Evolutionary conservation across 2,113 vertebrate genomes (phyloP).

Genomic region (Lynx canadensis): DNA sequence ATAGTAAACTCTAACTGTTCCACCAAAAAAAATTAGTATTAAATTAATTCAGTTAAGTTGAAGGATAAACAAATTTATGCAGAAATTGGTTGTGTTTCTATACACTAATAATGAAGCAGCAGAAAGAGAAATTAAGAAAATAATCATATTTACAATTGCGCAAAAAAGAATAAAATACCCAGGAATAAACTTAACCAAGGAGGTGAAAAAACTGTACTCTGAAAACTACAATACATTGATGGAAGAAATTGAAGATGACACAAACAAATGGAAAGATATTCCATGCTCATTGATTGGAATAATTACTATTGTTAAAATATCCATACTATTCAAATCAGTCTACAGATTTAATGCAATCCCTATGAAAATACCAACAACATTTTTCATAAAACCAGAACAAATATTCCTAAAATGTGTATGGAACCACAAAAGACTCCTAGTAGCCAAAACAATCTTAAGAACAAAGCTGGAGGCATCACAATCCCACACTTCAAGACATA

Average conservation of each 20-base stretch:
- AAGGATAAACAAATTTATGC: neutral
- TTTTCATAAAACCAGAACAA: neutral
- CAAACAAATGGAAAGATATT: neutral
- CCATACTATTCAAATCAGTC: neutral
- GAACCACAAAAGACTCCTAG: neutral
- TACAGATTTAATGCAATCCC: neutral
- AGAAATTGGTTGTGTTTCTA: neutral
- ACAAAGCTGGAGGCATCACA: neutral
- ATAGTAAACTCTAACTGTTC: neutral
- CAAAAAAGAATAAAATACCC: neutral
- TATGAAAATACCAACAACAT: neutral
- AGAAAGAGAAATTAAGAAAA: neutral
- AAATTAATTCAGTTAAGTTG: neutral
- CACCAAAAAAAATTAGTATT: neutral
- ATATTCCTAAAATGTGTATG: neutral
- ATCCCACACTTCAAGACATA: neutral
- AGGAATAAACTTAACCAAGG: neutral
- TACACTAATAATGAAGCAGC: neutral
- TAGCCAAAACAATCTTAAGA: neutral
- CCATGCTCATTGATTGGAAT: neutral
- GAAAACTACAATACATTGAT: neutral
- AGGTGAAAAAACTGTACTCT: neutral
- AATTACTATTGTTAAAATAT: neutral
- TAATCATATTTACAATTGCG: neutral
- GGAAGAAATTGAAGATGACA: neutral